phyloP scores from a whole-genome alignment of 2,113 vertebrate genomes.

The Silurus meridionalis region DNA sequence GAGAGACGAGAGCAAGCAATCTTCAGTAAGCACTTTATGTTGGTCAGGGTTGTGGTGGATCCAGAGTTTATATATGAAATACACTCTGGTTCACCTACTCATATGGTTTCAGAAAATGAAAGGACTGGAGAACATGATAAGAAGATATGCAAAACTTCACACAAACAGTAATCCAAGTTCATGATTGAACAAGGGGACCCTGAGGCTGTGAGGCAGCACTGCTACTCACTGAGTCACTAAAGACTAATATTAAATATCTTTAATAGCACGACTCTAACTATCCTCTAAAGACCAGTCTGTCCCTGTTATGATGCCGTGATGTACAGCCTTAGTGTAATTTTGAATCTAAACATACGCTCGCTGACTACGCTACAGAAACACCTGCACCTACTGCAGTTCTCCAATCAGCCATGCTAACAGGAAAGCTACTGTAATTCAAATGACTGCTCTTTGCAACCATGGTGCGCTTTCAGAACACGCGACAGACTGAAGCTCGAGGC shows the following conservation, averaged over 20 bases:
- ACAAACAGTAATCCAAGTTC: not conserved
- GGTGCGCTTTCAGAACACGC: not conserved
- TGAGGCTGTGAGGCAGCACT: not conserved
- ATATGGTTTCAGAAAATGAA: not conserved
- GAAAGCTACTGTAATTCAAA: not conserved
- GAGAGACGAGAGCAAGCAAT: not conserved
- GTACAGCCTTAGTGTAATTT: not conserved
- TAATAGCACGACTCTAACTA: not conserved
- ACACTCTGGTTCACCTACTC: not conserved
- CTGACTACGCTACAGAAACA: not conserved
- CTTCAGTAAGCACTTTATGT: not conserved
- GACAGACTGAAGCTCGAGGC: not conserved
- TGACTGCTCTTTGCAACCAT: not conserved
- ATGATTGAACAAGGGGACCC: not conserved
- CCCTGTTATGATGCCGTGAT: not conserved
- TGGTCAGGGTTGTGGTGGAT: not conserved
- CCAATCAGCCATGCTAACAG: not conserved
- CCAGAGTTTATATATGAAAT: not conserved
- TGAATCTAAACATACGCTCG: not conserved
- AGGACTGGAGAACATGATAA: not conserved
- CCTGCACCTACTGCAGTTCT: not conserved
- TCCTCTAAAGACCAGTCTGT: not conserved
- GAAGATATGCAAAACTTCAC: not conserved
- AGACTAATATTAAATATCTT: not conserved
- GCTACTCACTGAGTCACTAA: not conserved